A percentile compares a stretch with the other conserved stretches of the same genome.
phyloP scores from a whole-genome alignment of 1,140 invertebrate genomes.

The Bombus cullumanus region DNA sequence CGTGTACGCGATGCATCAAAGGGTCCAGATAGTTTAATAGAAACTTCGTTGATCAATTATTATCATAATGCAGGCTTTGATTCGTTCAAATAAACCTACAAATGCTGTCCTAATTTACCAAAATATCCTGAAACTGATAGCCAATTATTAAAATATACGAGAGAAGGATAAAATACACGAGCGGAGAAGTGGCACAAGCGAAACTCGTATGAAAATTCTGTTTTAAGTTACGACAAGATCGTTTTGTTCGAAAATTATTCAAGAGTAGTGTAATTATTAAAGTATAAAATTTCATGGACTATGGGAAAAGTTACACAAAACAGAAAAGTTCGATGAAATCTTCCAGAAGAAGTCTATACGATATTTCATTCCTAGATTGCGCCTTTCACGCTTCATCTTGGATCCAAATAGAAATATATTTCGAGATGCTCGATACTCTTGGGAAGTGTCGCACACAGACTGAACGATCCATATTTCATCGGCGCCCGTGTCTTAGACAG shows the following conservation, averaged over 20 bases:
- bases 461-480: not conserved
- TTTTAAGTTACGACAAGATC: too few species aligned
- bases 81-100: not conserved
- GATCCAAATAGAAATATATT: slow-evolving; percentile 12
- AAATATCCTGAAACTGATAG: not conserved
- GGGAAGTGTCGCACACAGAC: not conserved
- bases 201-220: too few species aligned
- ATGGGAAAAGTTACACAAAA: not conserved
- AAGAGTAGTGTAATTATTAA: too few species aligned
- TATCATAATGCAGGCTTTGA: not conserved
- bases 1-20: not conserved
- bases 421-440: not conserved
- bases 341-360: not conserved
- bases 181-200: too few species aligned
- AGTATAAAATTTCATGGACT: not conserved
- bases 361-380: not conserved
- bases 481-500: not conserved
- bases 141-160: not conserved
- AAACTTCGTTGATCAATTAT: not conserved
- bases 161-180: not conserved
- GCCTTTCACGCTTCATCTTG: not conserved
- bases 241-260: too few species aligned
- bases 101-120: not conserved
- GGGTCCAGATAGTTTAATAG: not conserved
- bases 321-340: not conserved